Conservation (phyloP, 2,113 vertebrate species). For the Elephantulus edwardii region DNA sequence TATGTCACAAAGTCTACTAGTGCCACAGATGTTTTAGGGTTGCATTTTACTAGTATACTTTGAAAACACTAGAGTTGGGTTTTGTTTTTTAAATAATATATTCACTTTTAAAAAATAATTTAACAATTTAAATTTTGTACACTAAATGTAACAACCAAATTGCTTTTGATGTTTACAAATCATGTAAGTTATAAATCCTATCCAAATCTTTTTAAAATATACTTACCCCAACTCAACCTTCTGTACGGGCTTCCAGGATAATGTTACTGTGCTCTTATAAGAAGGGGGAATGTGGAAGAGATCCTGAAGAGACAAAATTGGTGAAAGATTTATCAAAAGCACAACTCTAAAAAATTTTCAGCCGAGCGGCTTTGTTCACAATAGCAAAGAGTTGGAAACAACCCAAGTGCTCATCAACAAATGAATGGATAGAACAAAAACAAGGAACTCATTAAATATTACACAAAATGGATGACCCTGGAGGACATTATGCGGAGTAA, state of each 20-base stretch:
- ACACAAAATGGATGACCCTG: no score
- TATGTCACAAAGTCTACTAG: conserved; percentile 4
- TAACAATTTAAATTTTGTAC: neutral
- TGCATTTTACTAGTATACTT: conserved; percentile 1
- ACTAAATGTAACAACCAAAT: conserved; percentile 4
- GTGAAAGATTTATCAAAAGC: neutral
- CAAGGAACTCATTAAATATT: no score
- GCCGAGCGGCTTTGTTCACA: no score
- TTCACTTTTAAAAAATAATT: conserved; percentile 32
- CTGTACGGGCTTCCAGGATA: conserved; percentile 99
- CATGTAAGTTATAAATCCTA: neutral
- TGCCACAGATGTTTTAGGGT: neutral
- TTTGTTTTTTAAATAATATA: conserved; percentile 25
- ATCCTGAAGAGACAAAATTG: conserved; percentile 87
- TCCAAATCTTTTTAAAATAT: neutral
- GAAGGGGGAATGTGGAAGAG: conserved; percentile 99
- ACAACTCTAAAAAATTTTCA: no score
- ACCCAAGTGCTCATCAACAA: no score
- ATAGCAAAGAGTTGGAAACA: no score
- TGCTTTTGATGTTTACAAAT: conserved; percentile 48
- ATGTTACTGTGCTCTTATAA: conserved; percentile 97
- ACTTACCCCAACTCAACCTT: conserved; percentile 91
- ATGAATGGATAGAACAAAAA: no score
- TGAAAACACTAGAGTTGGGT: conserved; percentile 10
- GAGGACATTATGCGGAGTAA: no score